phyloP scores from a whole-genome alignment of 2,113 vertebrate genomes.

The Albula glossodonta region DNA sequence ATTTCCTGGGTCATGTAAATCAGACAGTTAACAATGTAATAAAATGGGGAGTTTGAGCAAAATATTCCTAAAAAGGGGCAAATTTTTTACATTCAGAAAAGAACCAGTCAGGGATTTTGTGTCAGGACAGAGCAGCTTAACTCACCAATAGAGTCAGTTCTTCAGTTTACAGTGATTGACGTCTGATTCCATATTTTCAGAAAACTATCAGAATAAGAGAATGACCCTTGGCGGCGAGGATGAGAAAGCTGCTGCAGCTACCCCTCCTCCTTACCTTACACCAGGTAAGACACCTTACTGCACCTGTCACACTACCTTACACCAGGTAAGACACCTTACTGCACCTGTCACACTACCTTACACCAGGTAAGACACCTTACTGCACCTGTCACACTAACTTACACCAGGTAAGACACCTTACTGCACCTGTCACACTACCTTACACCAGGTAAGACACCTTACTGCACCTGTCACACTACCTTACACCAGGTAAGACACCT shows the following conservation, averaged over 20 bases:
- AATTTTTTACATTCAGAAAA: too few relatives aligned
- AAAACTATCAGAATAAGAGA: background rate
- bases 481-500: background rate
- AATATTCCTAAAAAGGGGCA: too few relatives aligned
- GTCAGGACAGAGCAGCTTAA: too few relatives aligned
- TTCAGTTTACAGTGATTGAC: background rate
- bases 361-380: background rate
- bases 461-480: background rate
- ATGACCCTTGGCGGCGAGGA: background rate
- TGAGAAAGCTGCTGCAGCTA: background rate
- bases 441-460: background rate
- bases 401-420: too few relatives aligned
- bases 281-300: background rate
- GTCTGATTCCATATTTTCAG: background rate
- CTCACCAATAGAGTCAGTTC: too few relatives aligned
- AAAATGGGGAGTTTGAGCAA: too few relatives aligned
- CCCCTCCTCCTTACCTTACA: slow-evolving; percentile 17
- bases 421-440: background rate
- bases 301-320: background rate
- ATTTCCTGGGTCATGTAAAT: too few relatives aligned
- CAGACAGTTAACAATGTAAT: too few relatives aligned
- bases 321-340: background rate
- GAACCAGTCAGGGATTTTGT: too few relatives aligned
- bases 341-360: background rate
- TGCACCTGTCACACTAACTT: background rate